Evolutionary conservation across 2,113 vertebrate genomes (phyloP).

Genomic region (Phyllostomus hastatus): DNA sequence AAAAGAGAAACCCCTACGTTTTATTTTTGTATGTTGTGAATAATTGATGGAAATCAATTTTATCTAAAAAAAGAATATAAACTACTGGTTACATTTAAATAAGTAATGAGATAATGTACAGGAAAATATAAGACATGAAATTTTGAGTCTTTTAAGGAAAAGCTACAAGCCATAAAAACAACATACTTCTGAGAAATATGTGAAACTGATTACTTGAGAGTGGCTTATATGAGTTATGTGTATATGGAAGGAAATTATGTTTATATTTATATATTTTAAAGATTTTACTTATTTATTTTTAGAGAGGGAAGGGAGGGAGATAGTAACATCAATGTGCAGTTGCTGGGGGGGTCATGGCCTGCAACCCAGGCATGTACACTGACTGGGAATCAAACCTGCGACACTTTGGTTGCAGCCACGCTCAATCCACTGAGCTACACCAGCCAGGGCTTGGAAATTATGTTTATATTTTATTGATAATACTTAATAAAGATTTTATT

Average conservation of each 20-base stretch:
- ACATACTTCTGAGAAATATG: background rate
- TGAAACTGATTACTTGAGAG: background rate
- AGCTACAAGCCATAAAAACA: background rate
- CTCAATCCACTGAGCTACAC: no score
- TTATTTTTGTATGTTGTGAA: background rate
- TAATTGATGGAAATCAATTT: conserved; percentile 48
- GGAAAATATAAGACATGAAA: conserved; percentile 10
- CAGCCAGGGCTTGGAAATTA: no score
- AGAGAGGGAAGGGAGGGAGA: no score
- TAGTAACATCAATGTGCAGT: no score
- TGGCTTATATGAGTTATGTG: background rate
- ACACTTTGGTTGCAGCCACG: no score
- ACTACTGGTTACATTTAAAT: conserved; percentile 48
- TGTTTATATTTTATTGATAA: background rate
- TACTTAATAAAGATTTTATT: background rate
- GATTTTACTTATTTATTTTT: no score
- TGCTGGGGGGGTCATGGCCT: no score
- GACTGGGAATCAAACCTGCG: no score
- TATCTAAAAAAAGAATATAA: background rate
- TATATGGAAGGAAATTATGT: background rate
- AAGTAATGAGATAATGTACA: conserved; percentile 33
- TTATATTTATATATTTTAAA: no score
- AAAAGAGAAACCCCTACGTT: background rate
- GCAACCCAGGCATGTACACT: no score
- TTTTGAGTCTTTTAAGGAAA: conserved; percentile 29